Conservation (phyloP, 2,888 invertebrate genomes). For the Eulithis prunata region DNA sequence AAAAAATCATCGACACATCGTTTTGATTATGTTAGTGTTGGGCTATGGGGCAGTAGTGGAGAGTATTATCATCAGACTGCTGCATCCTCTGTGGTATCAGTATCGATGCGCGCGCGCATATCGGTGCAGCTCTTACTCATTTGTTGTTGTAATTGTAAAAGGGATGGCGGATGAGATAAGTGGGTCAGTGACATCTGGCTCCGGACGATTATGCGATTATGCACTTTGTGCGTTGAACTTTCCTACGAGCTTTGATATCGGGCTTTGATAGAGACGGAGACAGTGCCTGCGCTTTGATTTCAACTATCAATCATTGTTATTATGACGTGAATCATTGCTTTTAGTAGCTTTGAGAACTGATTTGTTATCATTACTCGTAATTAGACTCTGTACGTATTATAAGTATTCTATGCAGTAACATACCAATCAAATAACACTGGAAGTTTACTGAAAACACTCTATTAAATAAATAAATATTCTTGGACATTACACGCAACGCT, state of each 20-base stretch:
- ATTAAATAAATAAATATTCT: too few species aligned
- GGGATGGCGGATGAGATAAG: slow-evolving; percentile 84
- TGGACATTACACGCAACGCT: too few species aligned
- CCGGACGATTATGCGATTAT: slow-evolving; percentile 82
- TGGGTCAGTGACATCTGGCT: slow-evolving; percentile 84
- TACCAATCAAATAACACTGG: too few species aligned
- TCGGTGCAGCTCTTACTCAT: slow-evolving; percentile 82
- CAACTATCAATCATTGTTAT: slow-evolving; percentile 38
- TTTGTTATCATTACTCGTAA: slow-evolving; percentile 21
- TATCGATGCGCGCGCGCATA: slow-evolving; percentile 76
- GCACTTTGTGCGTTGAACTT: slow-evolving; percentile 84
- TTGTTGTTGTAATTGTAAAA: slow-evolving; percentile 84
- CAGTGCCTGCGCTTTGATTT: slow-evolving; percentile 45
- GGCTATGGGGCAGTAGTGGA: slow-evolving; percentile 4
- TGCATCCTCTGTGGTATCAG: slow-evolving; percentile 43
- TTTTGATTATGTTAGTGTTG: too few species aligned
- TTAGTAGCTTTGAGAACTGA: slow-evolving; percentile 27
- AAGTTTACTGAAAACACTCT: too few species aligned
- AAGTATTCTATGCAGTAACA: too few species aligned
- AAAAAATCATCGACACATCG: too few species aligned
- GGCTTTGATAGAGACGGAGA: slow-evolving; percentile 61
- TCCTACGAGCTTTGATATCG: slow-evolving; percentile 70
- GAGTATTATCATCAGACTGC: slow-evolving; percentile 10
- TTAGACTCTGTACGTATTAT: neutral
- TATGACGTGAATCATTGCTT: slow-evolving; percentile 27